Base-by-base conservation (phyloP, 2,888 invertebrate species). In the Xestia xanthographa region DNA sequence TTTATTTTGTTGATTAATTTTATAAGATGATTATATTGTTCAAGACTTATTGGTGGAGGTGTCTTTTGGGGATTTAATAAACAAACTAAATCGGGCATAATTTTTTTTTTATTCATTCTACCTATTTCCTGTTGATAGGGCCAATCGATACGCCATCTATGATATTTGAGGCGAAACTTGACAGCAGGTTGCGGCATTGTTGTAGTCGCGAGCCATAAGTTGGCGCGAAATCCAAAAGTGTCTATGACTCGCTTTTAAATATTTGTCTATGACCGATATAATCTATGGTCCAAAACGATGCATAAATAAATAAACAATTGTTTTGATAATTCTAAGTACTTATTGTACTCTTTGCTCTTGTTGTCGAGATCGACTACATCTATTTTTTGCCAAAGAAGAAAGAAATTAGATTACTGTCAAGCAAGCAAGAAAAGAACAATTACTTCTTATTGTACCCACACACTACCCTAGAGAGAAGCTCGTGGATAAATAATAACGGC, bases 51-150 rank as follows among this genome's bases (percentile, higher is more conserved):
- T 66, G 92, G 92, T 93, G 91, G 86, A 88, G 93, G 93, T 92
- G 90, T 92, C 85, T 92, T 90, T 92, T 91, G 92, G 93, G 91
- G 88, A 85, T 77, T 84, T 80, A 75, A 78, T 90, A 89, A 92
- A 75, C 53, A 43, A 92, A 92, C 91, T 66, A 65, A 84, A 75
- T 80, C 74, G 75, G 22, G 75, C 12, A 66, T 1, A 56, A 9
- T 45, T 12, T 6, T 43, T 41, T 72, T 77, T 58, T 34, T 34
- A 34, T 22, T 48, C 20, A 5, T 29, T 9, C 34, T 20, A 50
- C 6, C 38, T 43, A 38, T 20, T n/a, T n/a, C 14, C 14, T 11
- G 2, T 29, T 29, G 22, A 17, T 53, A 17, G 17, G 17, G 22
- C 5, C 20, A 34, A 8, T 45, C n/a, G 70, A 14, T 20, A 4